Percentiles rank a stretch among this genome's conserved stretches.
Evolutionary conservation across 2,797 vertebrate genomes (phyloP).

Genomic region (Mionectes olivaceus): DNA sequence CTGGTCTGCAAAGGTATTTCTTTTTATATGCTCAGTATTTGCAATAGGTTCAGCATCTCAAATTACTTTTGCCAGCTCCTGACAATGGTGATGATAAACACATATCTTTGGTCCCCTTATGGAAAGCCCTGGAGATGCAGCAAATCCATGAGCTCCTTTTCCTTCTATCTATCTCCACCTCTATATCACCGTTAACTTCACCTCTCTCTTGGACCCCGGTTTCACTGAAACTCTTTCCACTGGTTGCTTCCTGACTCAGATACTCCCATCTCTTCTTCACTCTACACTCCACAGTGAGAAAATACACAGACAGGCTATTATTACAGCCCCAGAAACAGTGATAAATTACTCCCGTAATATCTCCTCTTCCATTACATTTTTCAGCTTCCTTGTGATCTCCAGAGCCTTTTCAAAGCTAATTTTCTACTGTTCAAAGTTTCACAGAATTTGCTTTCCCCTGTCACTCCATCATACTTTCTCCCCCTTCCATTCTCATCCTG

Average conservation of each 20-base stretch:
- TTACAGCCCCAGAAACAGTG: not conserved
- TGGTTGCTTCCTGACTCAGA: not conserved
- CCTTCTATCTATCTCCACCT: not conserved
- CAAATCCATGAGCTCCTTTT: not conserved
- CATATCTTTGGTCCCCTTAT: not conserved
- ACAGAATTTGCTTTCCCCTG: not conserved
- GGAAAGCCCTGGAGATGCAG: not conserved
- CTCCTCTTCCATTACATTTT: not conserved
- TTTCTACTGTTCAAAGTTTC: not conserved
- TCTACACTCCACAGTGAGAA: not conserved
- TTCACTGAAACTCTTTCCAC: not conserved
- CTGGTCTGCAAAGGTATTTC: not conserved
- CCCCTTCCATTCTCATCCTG: not conserved
- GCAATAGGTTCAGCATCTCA: not conserved
- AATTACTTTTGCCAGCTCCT: not conserved
- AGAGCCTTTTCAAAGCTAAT: slow-evolving; percentile 21
- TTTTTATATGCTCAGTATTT: not conserved
- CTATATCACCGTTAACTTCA: not conserved
- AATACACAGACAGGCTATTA: not conserved
- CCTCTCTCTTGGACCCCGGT: not conserved
- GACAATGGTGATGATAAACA: not conserved
- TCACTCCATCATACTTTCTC: not conserved
- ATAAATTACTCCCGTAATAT: not conserved
- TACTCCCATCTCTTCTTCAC: not conserved
- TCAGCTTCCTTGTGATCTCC: not conserved